phyloP scores from a whole-genome alignment of 2,888 invertebrate species.

The Copidosoma aretas region DNA sequence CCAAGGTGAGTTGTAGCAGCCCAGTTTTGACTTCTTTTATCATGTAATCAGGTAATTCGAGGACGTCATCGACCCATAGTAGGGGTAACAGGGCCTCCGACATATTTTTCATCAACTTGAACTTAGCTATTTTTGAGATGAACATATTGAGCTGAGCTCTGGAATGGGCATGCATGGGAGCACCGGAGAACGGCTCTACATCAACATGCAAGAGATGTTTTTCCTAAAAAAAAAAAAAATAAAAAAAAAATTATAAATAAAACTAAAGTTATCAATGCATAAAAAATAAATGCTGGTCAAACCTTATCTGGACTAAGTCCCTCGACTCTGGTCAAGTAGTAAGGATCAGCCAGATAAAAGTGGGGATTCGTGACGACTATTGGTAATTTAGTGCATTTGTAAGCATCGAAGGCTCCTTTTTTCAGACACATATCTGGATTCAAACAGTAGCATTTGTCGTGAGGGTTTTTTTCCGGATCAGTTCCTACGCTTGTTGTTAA shows the following conservation, averaged over 20 bases:
- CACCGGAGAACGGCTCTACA: conserved; percentile 81
- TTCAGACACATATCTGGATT: conserved; percentile 72
- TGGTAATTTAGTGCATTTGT: conserved; percentile 73
- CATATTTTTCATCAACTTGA: conserved; percentile 71
- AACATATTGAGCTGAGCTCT: conserved; percentile 78
- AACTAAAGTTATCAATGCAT: too few relatives aligned
- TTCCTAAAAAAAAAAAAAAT: conserved; percentile 51
- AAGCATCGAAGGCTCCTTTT: conserved; percentile 75
- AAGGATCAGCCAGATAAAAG: conserved; percentile 70
- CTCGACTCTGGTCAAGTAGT: conserved; percentile 53
- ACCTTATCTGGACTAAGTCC: conserved; percentile 53
- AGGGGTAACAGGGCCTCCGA: conserved; percentile 72
- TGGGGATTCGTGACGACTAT: conserved; percentile 81
- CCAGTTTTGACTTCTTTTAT: conserved; percentile 51
- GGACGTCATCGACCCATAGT: conserved; percentile 82
- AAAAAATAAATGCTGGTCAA: too few relatives aligned
- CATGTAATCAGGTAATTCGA: conserved; percentile 49
- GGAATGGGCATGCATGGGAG: conserved; percentile 75
- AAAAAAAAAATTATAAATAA: too few relatives aligned
- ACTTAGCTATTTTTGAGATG: conserved; percentile 70
- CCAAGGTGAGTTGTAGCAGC: conserved; percentile 29
- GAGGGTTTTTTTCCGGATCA: conserved; percentile 68
- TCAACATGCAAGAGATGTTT: conserved; percentile 79
- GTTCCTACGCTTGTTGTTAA: conserved; percentile 74
- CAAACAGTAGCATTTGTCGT: conserved; percentile 66